A percentile compares a stretch with the other conserved stretches of the same genome.
phyloP scores from a whole-genome alignment of 2,797 vertebrate species.

The Helicolenus hilgendorfi region DNA sequence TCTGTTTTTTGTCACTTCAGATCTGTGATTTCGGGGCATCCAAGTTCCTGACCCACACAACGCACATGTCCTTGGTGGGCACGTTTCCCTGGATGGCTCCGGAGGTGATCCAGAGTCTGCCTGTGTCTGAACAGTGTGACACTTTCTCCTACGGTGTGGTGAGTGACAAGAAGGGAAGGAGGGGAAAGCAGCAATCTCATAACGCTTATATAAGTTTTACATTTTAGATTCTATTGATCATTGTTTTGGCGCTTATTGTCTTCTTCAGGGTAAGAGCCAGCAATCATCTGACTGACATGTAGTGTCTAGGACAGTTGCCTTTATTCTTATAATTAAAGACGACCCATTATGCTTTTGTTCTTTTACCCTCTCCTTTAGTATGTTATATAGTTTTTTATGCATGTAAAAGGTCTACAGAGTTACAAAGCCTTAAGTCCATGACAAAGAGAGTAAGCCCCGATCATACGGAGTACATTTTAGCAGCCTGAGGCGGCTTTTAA shows the following conservation, averaged over 20 bases:
- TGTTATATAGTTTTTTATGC: too few species aligned
- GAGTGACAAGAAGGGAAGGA: constrained; percentile 76
- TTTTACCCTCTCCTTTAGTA: too few species aligned
- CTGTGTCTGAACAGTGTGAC: constrained; percentile 98
- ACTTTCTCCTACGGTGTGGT: constrained; percentile 99
- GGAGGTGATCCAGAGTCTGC: constrained; percentile 98
- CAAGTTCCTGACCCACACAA: constrained; percentile 97
- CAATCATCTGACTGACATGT: neutral
- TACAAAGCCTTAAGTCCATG: too few species aligned
- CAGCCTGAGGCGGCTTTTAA: too few species aligned
- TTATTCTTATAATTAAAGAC: neutral
- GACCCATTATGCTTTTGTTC: too few species aligned
- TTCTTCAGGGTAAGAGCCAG: neutral
- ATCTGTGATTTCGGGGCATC: constrained; percentile 99
- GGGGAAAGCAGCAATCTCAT: neutral
- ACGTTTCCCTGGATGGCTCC: constrained; percentile 99
- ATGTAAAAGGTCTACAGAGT: too few species aligned
- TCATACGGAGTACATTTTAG: too few species aligned
- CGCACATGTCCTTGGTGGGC: constrained; percentile 98
- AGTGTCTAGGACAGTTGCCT: neutral
- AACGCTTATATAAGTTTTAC: neutral
- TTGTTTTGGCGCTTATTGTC: neutral
- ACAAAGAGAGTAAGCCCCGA: too few species aligned
- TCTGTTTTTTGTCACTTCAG: constrained; percentile 77
- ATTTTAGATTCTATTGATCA: neutral